phyloP scores from a whole-genome alignment of 2,888 invertebrate genomes.

The Netelia fuscicornis region DNA sequence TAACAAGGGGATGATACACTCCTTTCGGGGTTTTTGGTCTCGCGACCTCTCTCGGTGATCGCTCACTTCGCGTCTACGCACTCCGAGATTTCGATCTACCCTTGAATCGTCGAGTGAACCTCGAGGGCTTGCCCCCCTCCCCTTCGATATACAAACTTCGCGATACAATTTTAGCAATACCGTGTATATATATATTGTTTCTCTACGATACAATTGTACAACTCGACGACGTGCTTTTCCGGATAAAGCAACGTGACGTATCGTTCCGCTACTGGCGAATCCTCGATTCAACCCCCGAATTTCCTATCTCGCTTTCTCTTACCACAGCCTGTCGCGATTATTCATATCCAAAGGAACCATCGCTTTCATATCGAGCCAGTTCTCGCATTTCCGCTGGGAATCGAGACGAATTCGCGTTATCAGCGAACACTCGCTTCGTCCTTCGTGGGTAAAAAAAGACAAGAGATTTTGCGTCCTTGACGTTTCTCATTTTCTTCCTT shows the following conservation, averaged over 20 bases:
- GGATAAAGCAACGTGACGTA: constrained; percentile 82
- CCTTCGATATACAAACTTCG: constrained; percentile 33
- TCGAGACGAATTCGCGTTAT: constrained; percentile 77
- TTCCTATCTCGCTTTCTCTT: background rate
- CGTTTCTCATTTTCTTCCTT: constrained; percentile 58
- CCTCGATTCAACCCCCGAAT: constrained; percentile 22
- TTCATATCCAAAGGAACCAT: constrained; percentile 80
- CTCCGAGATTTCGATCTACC: constrained; percentile 82
- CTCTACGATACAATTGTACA: constrained; percentile 71
- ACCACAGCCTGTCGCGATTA: constrained; percentile 80
- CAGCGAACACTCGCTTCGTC: constrained; percentile 12
- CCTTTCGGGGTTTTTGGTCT: constrained; percentile 43
- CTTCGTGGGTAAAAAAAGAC: constrained; percentile 30
- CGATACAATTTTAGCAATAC: constrained; percentile 45
- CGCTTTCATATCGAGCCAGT: constrained; percentile 62
- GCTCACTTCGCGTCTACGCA: constrained; percentile 78
- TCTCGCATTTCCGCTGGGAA: constrained; percentile 78
- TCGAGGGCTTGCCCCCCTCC: constrained; percentile 45
- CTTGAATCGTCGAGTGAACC: constrained; percentile 75
- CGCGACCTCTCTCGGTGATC: constrained; percentile 70
- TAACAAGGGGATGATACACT: constrained; percentile 60
- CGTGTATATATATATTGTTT: constrained; percentile 13
- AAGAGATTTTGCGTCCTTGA: constrained; percentile 55
- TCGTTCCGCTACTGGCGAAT: constrained; percentile 73
- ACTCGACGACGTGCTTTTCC: constrained; percentile 76